Base-by-base conservation (phyloP, 2,113 vertebrate genomes). In the Sphaerodactylus townsendi region DNA sequence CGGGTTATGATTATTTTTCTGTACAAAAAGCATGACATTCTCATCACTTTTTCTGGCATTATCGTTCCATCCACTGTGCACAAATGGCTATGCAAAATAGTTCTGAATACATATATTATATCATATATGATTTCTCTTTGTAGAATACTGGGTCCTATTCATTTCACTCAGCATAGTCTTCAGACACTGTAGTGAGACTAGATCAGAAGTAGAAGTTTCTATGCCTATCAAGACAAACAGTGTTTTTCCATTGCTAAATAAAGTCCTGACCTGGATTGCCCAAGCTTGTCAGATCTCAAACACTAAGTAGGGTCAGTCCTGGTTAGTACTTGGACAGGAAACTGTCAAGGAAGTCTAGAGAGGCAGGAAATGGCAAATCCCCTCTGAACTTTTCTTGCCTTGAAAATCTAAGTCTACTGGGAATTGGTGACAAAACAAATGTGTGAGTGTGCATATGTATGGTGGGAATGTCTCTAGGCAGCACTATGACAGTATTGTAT, bases 1-100 rank as follows among this genome's bases (percentile, higher is more conserved):
- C 2, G 30, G 70, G 0, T 68, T 53, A 1, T 37, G 6, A 28
- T 28, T 11, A 19, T 23, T 35, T 39, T 21, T 91, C 77, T 82
- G 77, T 59, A 44, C 9, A 76, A 66, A 21, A 23, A 50, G 44
- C 69, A 90, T 82, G 89, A 82, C 84, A 87, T 71, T 44, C 69
- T 69, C 23, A 77, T 72, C 69, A 76, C 53, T 50, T 46, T 65
- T 91, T 85, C 69, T 87, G 50, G 65, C 74, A 46, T 93, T 44
- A 33, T 70, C 56, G 66, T 87, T 86, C 46, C 33, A 77, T 82
- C 84, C 28, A 37, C n/a, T 9, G 0, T 75, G 46, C 33, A 74
- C 39, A 85, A 72, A 81, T 77, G 89, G 79, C 72, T 41, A 89
- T 33, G 44, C 82, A 53, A 80, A 89, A 44, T 48, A 37, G 35